Conservation (phyloP, 2,113 vertebrate species). For the Oreotrochilus melanogaster region DNA sequence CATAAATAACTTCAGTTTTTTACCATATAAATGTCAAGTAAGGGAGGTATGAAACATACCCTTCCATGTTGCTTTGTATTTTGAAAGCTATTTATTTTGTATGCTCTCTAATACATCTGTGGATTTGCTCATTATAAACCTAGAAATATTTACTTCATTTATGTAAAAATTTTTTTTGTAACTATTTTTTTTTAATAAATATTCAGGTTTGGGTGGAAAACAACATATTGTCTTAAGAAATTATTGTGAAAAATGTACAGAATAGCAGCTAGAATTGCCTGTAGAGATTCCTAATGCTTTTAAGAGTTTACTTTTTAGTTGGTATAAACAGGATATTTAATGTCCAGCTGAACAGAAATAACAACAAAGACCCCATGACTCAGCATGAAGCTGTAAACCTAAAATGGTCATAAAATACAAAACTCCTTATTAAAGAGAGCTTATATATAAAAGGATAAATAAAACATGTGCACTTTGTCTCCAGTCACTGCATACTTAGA, state of each 20-base stretch:
- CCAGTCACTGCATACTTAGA: background rate
- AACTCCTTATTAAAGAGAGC: background rate
- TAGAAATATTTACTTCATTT: background rate
- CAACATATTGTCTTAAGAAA: background rate
- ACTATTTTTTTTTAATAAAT: background rate
- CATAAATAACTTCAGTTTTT: background rate
- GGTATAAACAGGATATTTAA: background rate
- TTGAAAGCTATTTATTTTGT: rapidly evolving
- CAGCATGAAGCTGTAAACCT: background rate
- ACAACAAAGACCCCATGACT: background rate
- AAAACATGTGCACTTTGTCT: background rate
- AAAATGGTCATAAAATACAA: background rate
- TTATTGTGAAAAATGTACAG: background rate
- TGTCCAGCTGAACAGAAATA: background rate
- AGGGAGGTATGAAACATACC: background rate
- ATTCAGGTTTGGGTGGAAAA: background rate
- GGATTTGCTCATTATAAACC: background rate
- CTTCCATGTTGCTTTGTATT: background rate
- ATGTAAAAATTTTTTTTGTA: rapidly evolving
- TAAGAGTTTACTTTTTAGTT: background rate
- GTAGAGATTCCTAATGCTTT: background rate
- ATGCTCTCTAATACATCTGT: background rate
- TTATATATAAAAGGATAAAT: background rate
- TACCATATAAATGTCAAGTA: background rate
- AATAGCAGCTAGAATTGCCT: background rate